Base-by-base conservation (phyloP, 2,113 vertebrate genomes). In the Eretmochelys imbricata region DNA sequence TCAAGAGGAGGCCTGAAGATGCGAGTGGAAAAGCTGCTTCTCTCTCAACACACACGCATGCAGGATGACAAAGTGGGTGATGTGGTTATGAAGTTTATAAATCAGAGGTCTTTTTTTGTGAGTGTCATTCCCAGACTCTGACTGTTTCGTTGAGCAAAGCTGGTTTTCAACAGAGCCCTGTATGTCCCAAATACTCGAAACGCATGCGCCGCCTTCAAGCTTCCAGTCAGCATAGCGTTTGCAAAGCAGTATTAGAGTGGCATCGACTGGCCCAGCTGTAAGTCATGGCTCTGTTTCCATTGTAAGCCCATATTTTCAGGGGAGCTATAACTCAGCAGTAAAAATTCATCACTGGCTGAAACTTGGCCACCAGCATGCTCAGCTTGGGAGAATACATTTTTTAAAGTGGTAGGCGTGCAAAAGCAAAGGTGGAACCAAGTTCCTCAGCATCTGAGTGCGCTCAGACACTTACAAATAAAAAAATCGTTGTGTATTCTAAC, bases 231-330 rank as follows among this genome's bases (percentile, higher is more conserved):
- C 5, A 14, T 3, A 78, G 42, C 2, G n/a, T 13, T 25, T 24
- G 75, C 5, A 9, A 53, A 31, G 20, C 29, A 4, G 0, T 0
- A 42, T 46, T n/a, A 76, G 75, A 22, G 31, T 5, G 91, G 88
- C 89, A 87, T 46, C 1, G 0, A 24, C 69, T 0, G 0, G 88
- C 82, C 85, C 0, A 0, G 2, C 1, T n/a, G 84, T 75, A 89
- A 89, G 85, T 83, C 4, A 31, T 16, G 85, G 83, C 85, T 51
- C 25, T 2, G 0, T 10, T 59, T 89, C 82, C 7, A 0, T 11
- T 29, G 24, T 17, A 89, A 85, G 83, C 79, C 57, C 53, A 1
- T 4, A 0, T 14, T 91, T 92, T 79, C 72, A 93, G 90, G 42
- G 95, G 84, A 90, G 91, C 20, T 65, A 1, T 55, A 87, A 55